Evolutionary conservation across 2,113 vertebrate genomes (phyloP), one percentile per base, ranked within the genome.

Genomic region (Melanostigma gelatinosum): DNA sequence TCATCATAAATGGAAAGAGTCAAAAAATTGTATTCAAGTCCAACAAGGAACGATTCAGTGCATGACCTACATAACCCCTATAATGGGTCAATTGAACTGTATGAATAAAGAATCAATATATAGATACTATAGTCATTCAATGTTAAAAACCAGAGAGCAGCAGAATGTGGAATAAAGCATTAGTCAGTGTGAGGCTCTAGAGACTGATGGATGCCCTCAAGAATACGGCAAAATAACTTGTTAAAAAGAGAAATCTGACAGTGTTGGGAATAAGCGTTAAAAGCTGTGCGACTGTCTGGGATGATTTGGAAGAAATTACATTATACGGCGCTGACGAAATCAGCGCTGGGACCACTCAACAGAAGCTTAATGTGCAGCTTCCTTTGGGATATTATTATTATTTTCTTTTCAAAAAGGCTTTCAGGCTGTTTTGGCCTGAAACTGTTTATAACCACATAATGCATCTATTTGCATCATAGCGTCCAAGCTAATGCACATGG

Each of bases 41-140:
- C 8, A 62, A 63, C 36, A 48, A 46, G 36, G 48, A 20, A 5
- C 13, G 64, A 42, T 69, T 74, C 61, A 34, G 18, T 32, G 15
- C 4, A 57, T 72, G 69, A 40, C 65, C 66, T 72, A 50, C 62
- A 68, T 60, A 83, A 84, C 18, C 11, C 3, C 6, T 6, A 63
- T 52, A 50, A 32, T 29, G 75, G 65, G n/a, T 40, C 29, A 50
- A 57, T 1, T 48, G 36, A 72, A 50, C 8, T 13, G 38, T 50
- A 24, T 36, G 29, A 57, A 66, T 71, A 40, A 50, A 65, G 29
- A 72, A 80, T 62, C 64, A 80, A 82, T 84, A 83, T 85, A 89
- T 82, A 85, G 55, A 71, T 34, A 6, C 34, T 34, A 6, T 0
- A 29, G 42, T 57, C 71, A 82, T 88, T 68, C 79, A 90, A 81